These are phyloP conservation scores for Capricornis sumatraensis DNA, from an alignment of 2,113 vertebrate genomes.

Conservation along the genomic window DNA sequence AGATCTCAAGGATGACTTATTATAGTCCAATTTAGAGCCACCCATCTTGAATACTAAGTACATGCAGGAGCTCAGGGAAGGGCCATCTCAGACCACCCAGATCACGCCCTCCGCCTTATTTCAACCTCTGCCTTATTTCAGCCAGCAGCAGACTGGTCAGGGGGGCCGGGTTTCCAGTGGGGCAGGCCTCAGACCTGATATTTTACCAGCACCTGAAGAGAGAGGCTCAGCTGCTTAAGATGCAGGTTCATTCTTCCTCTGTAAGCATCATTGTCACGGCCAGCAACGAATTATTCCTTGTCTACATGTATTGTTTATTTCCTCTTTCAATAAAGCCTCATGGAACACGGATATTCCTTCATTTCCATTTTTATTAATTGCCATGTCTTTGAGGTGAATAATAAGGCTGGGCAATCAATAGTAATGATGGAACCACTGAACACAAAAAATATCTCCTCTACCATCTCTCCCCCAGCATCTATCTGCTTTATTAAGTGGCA, in stretches of 20 bases:
- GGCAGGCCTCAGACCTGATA: not conserved
- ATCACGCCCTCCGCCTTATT: not conserved
- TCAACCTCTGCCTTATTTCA: conserved; percentile 35
- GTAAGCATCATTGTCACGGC: conserved; percentile 47
- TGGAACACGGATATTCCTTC: conserved; percentile 41
- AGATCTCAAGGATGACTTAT: not conserved
- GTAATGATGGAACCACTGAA: conserved; percentile 60
- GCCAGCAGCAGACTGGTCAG: not conserved
- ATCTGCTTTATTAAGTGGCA: conserved; percentile 61
- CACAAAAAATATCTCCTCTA: conserved; percentile 62
- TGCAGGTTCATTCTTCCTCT: conserved; percentile 42
- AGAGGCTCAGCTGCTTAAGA: conserved; percentile 24
- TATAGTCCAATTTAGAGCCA: conserved; percentile 49
- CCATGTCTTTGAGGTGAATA: conserved; percentile 68
- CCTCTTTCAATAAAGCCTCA: conserved; percentile 66
- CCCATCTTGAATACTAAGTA: conserved; percentile 58
- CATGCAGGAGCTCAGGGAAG: conserved; percentile 20
- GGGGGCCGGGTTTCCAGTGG: not conserved
- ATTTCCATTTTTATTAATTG: conserved; percentile 71
- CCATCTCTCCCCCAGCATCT: conserved; percentile 25
- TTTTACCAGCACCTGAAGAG: not conserved
- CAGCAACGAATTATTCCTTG: conserved; percentile 63
- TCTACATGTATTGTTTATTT: conserved; percentile 52
- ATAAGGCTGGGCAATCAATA: conserved; percentile 63
- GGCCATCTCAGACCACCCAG: not conserved